Percentiles rank a stretch among this genome's conserved stretches.
Evolutionary conservation across 2,113 vertebrate genomes (phyloP).

Genomic region (Aegotheles bennettii): DNA sequence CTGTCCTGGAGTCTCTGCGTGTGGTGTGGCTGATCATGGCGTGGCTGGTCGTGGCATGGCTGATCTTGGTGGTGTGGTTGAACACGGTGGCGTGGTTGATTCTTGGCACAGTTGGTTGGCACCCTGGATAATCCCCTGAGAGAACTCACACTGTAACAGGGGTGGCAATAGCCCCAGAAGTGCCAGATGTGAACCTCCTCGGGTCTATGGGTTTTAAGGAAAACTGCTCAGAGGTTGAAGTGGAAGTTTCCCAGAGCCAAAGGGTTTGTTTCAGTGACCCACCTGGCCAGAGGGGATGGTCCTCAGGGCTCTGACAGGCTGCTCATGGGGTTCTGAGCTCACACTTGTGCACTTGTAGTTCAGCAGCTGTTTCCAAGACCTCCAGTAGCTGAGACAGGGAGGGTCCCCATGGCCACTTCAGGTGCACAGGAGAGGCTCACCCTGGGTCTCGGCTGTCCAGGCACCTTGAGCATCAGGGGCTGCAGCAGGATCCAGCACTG

Average conservation of each 20-base stretch:
- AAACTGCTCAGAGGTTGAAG: neutral
- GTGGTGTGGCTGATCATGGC: neutral
- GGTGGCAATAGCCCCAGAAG: neutral
- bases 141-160: accelerated
- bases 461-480: neutral
- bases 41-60: neutral
- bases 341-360: neutral
- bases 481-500: neutral
- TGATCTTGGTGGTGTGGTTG: too few species aligned
- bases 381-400: neutral
- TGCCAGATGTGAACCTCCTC: neutral
- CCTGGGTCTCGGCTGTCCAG: neutral
- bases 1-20: neutral
- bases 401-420: neutral
- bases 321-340: neutral
- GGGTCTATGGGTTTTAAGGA: neutral
- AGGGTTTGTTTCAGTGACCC: neutral
- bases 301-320: neutral
- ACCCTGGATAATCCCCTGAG: neutral
- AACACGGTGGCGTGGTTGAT: neutral
- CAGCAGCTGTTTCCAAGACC: neutral
- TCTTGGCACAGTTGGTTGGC: neutral
- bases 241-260: neutral
- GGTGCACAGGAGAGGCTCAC: neutral
- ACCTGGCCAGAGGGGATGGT: accelerated